Evolutionary conservation across 2,888 invertebrate species (phyloP).

Genomic region (Drosophila rubida): DNA sequence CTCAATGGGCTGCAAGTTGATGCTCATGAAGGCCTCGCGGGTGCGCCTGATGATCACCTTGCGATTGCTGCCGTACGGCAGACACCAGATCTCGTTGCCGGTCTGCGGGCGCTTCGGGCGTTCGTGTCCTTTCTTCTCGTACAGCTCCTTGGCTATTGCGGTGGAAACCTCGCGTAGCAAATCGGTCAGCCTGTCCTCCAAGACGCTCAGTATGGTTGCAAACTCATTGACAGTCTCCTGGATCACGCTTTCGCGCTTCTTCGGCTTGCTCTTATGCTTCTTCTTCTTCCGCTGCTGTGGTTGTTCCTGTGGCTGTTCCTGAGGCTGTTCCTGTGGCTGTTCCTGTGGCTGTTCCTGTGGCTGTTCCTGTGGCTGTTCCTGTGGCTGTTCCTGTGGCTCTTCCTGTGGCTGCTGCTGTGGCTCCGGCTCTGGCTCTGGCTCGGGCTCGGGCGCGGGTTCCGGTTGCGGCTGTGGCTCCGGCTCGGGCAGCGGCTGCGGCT

Average conservation of each 20-base stretch:
- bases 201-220: neutral
- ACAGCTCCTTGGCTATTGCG: neutral
- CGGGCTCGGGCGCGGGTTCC: too few species aligned
- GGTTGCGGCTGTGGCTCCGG: too few species aligned
- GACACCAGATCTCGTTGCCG: neutral
- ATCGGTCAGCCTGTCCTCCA: neutral
- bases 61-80: neutral
- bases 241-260: neutral
- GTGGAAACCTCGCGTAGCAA: neutral
- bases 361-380: too few species aligned
- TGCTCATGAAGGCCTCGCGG: neutral
- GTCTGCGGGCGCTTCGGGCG: neutral
- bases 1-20: neutral
- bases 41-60: neutral
- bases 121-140: neutral
- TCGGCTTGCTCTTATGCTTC: too few species aligned
- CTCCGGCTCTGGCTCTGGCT: too few species aligned
- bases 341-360: too few species aligned
- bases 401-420: too few species aligned
- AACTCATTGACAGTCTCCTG: neutral
- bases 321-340: too few species aligned
- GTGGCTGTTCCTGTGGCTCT: too few species aligned
- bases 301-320: too few species aligned
- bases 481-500: too few species aligned
- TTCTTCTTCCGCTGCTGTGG: too few species aligned